Base-by-base conservation (phyloP, 1,140 invertebrate species). In the Drosophila setifemur region DNA sequence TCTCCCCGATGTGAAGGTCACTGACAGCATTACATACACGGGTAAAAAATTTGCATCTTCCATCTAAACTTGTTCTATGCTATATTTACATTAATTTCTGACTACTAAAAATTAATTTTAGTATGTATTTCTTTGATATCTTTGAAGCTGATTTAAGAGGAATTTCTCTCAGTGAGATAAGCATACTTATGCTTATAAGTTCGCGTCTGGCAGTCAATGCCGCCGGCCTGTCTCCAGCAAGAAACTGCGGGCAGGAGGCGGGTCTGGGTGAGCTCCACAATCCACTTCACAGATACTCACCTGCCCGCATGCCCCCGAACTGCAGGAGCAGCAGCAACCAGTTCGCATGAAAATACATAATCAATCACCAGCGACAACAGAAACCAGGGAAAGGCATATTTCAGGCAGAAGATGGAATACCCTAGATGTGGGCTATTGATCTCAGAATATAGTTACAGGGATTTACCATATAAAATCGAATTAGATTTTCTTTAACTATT, bases 331-430 rank as follows among this genome's bases (percentile, higher is more conserved):
- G 18, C 52, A 42, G 53, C 72, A 81, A 81, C 76, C 81, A 86
- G 81, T 86, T 86, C 82, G 70, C 78, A 70, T 70, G 76, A 86
- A 86, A 86, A 86, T 82, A 72, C 76, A 82, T 86, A 86, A 86
- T 86, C 81, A 86, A 86, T 86, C 81, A 85, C 43, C 78, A 60
- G 64, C 53, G 70, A 74, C 58, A 66, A 69, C 49, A 63, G 63
- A 71, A 54, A 42, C 33, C 39, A 52, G 37, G 42, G 31, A 31
- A 21, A 12, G 6, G 21, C 8, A 3, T n/a, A 12, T 31, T 25
- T 5, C 0, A 31, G 1, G 29, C 18, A 29, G 28, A 25, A 47
- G 25, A 49, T 37, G 39, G 16, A 19, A 70, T 70, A 43, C 67
- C 25, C 66, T 69, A 4, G 29, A 44, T 18, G 40, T 39, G n/a